phyloP scores from a whole-genome alignment of 1,140 invertebrate species.

The Heliconius eleuchia region DNA sequence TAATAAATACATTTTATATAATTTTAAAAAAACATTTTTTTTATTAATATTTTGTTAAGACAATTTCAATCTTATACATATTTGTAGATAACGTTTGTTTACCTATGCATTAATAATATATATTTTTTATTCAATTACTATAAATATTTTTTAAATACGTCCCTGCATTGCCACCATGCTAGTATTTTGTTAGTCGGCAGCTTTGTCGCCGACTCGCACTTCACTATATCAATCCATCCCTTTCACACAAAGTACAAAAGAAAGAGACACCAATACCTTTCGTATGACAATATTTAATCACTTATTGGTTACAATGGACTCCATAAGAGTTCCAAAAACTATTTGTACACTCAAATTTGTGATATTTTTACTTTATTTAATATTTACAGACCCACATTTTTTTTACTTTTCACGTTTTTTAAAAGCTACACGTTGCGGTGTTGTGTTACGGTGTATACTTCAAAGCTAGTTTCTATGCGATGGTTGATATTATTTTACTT shows the following conservation, averaged over 20 bases:
- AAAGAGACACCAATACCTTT: constrained; percentile 46
- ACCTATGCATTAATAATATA: no score
- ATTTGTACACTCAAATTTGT: constrained; percentile 49
- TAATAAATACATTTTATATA: no score
- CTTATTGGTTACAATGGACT: constrained; percentile 67
- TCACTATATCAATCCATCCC: constrained; percentile 39
- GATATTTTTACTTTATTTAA: constrained; percentile 50
- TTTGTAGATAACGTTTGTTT: no score
- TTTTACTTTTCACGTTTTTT: constrained; percentile 33
- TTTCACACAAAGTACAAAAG: constrained; percentile 34
- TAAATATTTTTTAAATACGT: constrained; percentile 37
- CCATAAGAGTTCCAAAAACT: constrained; percentile 47
- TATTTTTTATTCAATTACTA: not conserved
- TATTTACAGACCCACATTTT: constrained; percentile 41
- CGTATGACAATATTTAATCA: constrained; percentile 66
- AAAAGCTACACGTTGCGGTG: constrained; percentile 26
- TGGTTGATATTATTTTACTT: not conserved
- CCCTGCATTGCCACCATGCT: constrained; percentile 74
- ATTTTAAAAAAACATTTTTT: no score
- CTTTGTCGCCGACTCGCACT: constrained; percentile 64
- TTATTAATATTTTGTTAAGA: no score
- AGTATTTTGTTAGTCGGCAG: constrained; percentile 76
- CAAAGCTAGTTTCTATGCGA: not conserved
- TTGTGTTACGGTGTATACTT: constrained; percentile 15
- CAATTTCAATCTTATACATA: no score